Evolutionary conservation across 2,797 vertebrate genomes (phyloP), one percentile per base, ranked within the genome.

Genomic region (Telmatherina bonti): DNA sequence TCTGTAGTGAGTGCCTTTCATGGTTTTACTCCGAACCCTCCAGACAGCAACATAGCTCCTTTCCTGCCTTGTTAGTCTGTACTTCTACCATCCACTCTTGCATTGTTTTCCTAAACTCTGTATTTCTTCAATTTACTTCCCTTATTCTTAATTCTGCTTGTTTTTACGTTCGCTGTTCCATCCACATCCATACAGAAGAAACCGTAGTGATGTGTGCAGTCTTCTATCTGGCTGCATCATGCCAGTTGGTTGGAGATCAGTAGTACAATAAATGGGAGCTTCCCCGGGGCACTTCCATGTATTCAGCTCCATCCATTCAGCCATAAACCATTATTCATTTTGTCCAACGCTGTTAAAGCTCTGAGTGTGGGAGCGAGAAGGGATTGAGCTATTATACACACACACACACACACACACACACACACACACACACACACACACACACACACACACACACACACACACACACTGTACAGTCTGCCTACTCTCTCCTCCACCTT

Each of bases 11-110:
- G 70, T 33, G 64, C 70, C 60, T 67, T 62, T 45, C 58, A 79
- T 88, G 91, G 82, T 89, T 91, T 81, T 74, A 67, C 52, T 38
- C 57, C 49, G 41, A 49, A 78, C 58, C 72, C 60, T 72, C n/a
- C 45, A 77, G 74, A 82, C 43, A 54, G 20, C 13, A 77, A 31
- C 43, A 26, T 26, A 64, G 78, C 55, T 75, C 70, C 79, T 64
- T 74, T 72, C 36, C 55, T 69, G n/a, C 7, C 29, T 51, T 27
- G 29, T 64, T 65, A 24, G 49, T 52, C 4, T 49, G 24, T 56
- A 27, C 67, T 16, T 67, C 16, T 26, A 62, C 8, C 60, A 62
- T 36, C 59, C 24, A n/a, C 69, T 51, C 58, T 41, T 9, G 15
- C 2, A 35, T 52, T 49, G 26, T 20, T 51, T 53, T 54, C 41